Evolutionary conservation across 1,140 invertebrate genomes (phyloP), one percentile per base, ranked within the genome.

Genomic region (Druon quercuslanigerum): DNA sequence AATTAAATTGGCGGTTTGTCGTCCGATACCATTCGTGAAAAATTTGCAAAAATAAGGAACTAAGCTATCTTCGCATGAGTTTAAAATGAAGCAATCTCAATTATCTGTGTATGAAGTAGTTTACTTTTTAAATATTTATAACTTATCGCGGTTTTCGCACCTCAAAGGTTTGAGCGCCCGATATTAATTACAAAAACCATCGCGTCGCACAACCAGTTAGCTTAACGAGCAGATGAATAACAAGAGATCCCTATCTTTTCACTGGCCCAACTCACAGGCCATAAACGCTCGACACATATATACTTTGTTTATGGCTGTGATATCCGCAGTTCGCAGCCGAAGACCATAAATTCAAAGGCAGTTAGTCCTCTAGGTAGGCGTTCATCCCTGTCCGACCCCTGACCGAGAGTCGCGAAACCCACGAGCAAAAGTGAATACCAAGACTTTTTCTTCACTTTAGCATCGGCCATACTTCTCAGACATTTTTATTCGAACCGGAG

Each of bases 211-310:
- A 81, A 83, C 76, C 82, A 75, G 85, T 87, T 87, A 81, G 82
- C 80, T 85, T 84, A 88, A 89, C 86, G 82, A 86, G 83, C 77
- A 85, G 87, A 85, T 87, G 87, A 89, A 83, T 87, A 85, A 86
- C 40, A 46, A 46, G 81, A 85, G 87, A 88, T 89, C 78, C 83
- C 81, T 87, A 88, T 88, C 87, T 84, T 77, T 81, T 78, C 73
- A 79, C 82, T 74, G 82, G 79, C 78, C 82, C 82, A 84, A 84
- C 82, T 81, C 82, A 81, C 76, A 83, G 81, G 81, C 79, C 79
- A 84, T 83, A 85, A 88, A 88, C 78, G 84, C 82, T 74, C 83
- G 79, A 77, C 75, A 78, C 80, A 85, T 86, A 82, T 85, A 85
- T 80, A 84, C 79, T 83, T 88, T 87, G 86, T 89, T 88, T 87